Base-by-base conservation (phyloP, 2,888 invertebrate species). In the Isotomurus palustris region DNA sequence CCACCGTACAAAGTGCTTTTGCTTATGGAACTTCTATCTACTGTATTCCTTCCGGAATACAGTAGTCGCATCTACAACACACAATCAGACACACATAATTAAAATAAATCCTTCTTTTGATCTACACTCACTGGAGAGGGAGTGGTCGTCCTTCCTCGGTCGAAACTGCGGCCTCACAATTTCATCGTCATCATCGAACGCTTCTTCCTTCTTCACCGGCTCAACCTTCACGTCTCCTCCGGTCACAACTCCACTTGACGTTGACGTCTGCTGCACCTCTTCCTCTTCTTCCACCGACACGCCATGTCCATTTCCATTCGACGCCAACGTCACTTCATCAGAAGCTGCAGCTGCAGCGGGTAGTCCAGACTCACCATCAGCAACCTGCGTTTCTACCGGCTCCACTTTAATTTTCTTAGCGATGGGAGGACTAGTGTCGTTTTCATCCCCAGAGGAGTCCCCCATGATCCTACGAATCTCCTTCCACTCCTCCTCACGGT, bases 351-450 rank as follows among this genome's bases (percentile, higher is more conserved):
- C 28, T 14, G 27, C 5, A 38, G 19, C 6, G 19, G 38, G 5
- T n/a, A 38, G 32, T 8, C 32, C 38, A 38, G 38, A 5, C 38
- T n/a, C 19, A 17, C 5, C n/a, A 38, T 32, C 32, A 32, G 8
- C 17, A 10, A n/a, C 19, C 40, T 17, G 28, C 32, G 22, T 24
- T 21, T 40, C 50, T 19, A n/a, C 24, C 19, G 21, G 12, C 28
- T 52, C 56, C 27, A 55, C 52, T 29, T 58, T 62, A 19, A 62
- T 49, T 22, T 54, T 41, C 40, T 62, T 62, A 3, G 62, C 55
- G 2, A 32, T 32, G 21, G 62, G 62, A 27, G 62, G 50, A 14
- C 24, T 49, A 4, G 49, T 49, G 21, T 49, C 49, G 35, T 22
- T 25, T 21, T 49, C 40, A 14, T 40, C 40, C 6, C 43, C 28